phyloP scores from a whole-genome alignment of 1,140 invertebrate genomes.

The Heliconius eleuchia region DNA sequence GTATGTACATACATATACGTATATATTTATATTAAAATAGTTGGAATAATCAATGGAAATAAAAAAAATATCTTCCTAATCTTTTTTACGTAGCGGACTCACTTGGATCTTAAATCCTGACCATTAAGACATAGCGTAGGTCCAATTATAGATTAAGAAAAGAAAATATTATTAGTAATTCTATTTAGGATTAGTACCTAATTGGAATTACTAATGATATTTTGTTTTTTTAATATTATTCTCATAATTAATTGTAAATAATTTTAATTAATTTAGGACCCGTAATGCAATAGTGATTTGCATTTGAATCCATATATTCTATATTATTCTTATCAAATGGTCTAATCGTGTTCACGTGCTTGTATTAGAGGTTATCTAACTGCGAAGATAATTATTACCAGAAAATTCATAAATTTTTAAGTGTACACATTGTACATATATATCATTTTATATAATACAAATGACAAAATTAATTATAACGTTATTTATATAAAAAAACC shows the following conservation, averaged over 20 bases:
- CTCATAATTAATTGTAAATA: background rate
- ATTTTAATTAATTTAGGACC: background rate
- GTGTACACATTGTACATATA: background rate
- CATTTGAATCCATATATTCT: background rate
- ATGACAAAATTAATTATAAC: background rate
- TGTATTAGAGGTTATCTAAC: slow-evolving; percentile 22
- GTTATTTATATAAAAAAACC: background rate
- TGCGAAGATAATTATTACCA: slow-evolving; percentile 11
- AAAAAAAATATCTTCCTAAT: background rate
- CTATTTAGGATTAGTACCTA: background rate
- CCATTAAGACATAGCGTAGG: background rate
- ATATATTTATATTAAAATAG: background rate
- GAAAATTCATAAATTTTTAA: background rate
- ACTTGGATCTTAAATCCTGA: background rate
- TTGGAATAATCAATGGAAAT: background rate
- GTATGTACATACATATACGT: no score
- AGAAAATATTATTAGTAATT: background rate
- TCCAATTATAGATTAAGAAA: background rate
- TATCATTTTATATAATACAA: no score
- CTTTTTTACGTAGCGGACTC: background rate
- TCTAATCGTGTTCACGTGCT: slow-evolving; percentile 5
- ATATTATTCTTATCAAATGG: slow-evolving; percentile 1
- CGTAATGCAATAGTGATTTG: background rate
- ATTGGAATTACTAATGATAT: background rate
- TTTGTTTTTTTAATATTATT: background rate